phyloP scores from a whole-genome alignment of 2,797 vertebrate genomes.

The Chanos chanos region DNA sequence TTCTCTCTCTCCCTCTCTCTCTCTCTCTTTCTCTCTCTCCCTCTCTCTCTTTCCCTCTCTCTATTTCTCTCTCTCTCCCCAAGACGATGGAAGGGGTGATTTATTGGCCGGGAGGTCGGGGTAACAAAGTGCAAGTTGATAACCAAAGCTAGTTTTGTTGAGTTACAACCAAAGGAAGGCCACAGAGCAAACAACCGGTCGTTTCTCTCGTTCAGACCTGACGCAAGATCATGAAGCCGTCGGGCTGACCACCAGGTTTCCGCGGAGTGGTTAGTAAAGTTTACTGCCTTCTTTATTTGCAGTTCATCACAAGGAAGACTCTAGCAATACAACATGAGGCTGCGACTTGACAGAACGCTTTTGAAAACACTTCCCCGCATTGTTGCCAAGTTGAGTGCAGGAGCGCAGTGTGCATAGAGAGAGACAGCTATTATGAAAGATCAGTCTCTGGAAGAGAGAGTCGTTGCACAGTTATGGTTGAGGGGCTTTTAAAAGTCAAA shows the following conservation, averaged over 20 bases:
- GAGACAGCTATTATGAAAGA: not conserved
- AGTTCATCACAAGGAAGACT: not conserved
- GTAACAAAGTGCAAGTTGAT: constrained; percentile 30
- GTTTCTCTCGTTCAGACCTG: not conserved
- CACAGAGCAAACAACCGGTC: not conserved
- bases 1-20: not conserved
- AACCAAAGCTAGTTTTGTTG: constrained; percentile 24
- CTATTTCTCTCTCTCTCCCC: too few species aligned
- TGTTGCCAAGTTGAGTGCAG: too few species aligned
- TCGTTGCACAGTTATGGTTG: not conserved
- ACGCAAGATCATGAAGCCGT: not conserved
- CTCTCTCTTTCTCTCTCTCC: constrained; percentile 1
- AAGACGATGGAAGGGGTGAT: constrained; percentile 12
- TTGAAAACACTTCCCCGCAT: too few species aligned
- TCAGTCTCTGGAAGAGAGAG: not conserved
- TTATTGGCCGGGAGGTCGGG: constrained; percentile 13
- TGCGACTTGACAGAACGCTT: too few species aligned
- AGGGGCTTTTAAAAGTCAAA: not conserved
- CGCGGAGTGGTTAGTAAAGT: not conserved
- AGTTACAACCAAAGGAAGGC: constrained; percentile 21
- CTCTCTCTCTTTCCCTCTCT: not conserved
- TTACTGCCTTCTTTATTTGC: not conserved
- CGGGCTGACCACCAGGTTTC: not conserved
- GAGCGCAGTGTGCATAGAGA: not conserved
- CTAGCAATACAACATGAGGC: too few species aligned